Base-by-base conservation (phyloP, 2,113 vertebrate genomes). In the Opisthocomus hoazin region DNA sequence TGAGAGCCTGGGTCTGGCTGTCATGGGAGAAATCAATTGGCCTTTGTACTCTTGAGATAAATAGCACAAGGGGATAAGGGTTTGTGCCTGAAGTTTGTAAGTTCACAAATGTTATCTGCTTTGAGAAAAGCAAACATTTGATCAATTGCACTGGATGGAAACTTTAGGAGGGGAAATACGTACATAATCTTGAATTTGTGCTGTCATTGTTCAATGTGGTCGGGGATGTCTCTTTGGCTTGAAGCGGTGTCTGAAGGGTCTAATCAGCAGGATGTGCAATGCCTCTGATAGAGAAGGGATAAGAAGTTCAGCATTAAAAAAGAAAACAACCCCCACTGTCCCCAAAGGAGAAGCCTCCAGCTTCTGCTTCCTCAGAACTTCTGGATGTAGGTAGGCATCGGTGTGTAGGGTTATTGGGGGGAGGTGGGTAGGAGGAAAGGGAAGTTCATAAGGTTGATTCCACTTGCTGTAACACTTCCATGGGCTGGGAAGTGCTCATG, bases 51-150 rank as follows among this genome's bases (percentile, higher is more conserved):
- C 68, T 20, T 43, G 43, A 95, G 93, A 92, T 91, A 96, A 97
- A 84, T 34, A 82, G 84, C 41, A 68, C 41, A 53, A 60, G 45
- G 53, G 46, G 76, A 68, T 92, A 92, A 86, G 66, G 75, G 34
- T 84, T 91, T 84, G 87, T 60, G 41, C 41, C 56, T 79, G 76
- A 85, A 92, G 92, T 77, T 61, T 96, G 73, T 61, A 64, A 80
- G 90, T 70, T 95, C 68, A 79, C 48, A 16, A 76, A 34, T 3
- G 36, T 84, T 93, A 95, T 96, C 93, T 85, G 46, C 78, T 93
- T 74, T 61, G 73, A 78, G 81, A 63, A 97, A 97, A 85, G 92
- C 79, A 97, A 97, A 96, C 78, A 87, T 71, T 90, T 65, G 82
- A 85, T 94, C 90, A 82, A 80, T 95, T 4, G 1, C 29, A 22